Evolutionary conservation across 2,797 vertebrate species (phyloP), one percentile per base, ranked within the genome.

Genomic region (Catharus ustulatus): DNA sequence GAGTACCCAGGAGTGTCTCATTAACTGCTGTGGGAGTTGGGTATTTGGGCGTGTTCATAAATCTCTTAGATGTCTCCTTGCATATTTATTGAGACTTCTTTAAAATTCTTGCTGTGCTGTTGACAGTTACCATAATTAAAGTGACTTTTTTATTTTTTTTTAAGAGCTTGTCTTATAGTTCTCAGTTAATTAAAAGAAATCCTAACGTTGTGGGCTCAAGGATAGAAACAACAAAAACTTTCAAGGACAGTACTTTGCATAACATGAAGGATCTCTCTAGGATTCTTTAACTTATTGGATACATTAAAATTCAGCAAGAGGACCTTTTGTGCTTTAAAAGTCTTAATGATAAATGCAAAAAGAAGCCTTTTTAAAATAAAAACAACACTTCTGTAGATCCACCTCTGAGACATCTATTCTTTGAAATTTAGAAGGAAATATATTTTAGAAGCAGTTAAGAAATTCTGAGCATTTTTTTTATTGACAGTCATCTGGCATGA

Each of bases 71-170:
- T 0, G 0, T 34, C 19, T 92, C 52, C 79, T 82, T 85, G 64
- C 30, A 38, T 75, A 77, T 86, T 81, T 87, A 43, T 52, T 92
- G 82, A 49, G 54, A 61, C 80, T 77, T 77, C 43, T 85, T 83
- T 80, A 32, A 64, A 43, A 72, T 51, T 84, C 46, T 85, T 77
- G 40, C 64, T 93, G 36, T 75, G 62, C 49, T 92, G 72, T 74
- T 91, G 80, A 89, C 58, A 76, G 83, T 91, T 88, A 32, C 36
- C 15, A 9, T 75, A 93, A 90, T 78, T 78, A 89, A 72, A 78
- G 36, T 51, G 24, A 13, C 8, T 66, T n/a, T 20, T 30, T 17
- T 18, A 3, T 7, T 43, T 57, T 62, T 32, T 18, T 17, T 32
- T 54, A 20, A 61, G 8, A 7, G 3, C 30, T 72, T 91, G 42